Evolutionary conservation across 2,113 vertebrate genomes (phyloP).

Genomic region (Nannospalax galili): DNA sequence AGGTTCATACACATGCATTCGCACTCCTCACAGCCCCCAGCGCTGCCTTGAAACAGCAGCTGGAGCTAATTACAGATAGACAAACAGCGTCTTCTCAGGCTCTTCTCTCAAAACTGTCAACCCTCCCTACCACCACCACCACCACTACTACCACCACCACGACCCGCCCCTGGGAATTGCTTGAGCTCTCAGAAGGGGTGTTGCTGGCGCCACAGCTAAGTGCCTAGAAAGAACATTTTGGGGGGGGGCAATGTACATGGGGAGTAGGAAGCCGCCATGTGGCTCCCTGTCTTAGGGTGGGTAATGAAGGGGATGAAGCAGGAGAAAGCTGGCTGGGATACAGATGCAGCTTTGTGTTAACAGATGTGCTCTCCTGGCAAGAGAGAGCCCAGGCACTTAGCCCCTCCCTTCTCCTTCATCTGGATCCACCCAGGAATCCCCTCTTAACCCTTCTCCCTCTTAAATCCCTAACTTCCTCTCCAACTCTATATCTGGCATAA

Average conservation of each 20-base stretch:
- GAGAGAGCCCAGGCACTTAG: constrained; percentile 48
- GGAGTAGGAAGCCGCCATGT: constrained; percentile 42
- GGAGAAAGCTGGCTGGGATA: constrained; percentile 43
- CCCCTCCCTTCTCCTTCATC: constrained; percentile 69
- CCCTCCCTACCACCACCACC: not conserved
- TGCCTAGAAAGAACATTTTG: constrained; percentile 56
- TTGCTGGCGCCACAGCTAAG: constrained; percentile 46
- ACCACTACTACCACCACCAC: not conserved
- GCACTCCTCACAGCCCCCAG: constrained; percentile 53
- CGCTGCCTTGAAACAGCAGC: constrained; percentile 42
- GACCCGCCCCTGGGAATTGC: constrained; percentile 37
- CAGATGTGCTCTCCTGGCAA: constrained; percentile 74
- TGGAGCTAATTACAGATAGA: constrained; percentile 75
- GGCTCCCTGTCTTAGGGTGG: constrained; percentile 26
- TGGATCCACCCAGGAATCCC: constrained; percentile 67
- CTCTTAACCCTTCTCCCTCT: constrained; percentile 72
- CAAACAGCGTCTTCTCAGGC: constrained; percentile 59
- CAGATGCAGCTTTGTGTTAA: constrained; percentile 72
- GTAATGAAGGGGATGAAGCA: not conserved
- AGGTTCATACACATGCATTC: constrained; percentile 60
- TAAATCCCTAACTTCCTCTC: constrained; percentile 69
- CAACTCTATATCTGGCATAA: constrained; percentile 55
- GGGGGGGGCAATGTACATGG: not conserved
- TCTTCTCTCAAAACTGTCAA: constrained; percentile 54
- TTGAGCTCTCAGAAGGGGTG: constrained; percentile 58